Evolutionary conservation across 1,140 invertebrate species (phyloP).

Genomic region (Delia radicum): DNA sequence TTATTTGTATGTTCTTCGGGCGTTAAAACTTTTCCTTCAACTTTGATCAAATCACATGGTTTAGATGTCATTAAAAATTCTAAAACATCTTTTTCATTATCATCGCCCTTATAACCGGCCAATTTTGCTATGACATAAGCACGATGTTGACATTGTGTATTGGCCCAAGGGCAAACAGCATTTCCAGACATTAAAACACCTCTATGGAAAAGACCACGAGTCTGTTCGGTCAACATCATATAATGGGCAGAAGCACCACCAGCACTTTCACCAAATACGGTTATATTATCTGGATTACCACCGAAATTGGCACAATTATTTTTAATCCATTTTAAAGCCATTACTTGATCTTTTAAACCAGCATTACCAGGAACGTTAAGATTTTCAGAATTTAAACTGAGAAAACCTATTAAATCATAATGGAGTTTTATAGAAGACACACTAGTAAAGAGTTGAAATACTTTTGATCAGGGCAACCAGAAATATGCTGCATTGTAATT

Average conservation of each 20-base stretch:
- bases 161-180: slow-evolving; percentile 41
- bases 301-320: slow-evolving; percentile 64
- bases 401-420: slow-evolving; percentile 45
- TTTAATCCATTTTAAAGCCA: slow-evolving; percentile 65
- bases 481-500: too few species aligned
- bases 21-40: slow-evolving; percentile 38
- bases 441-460: too few species aligned
- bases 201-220: slow-evolving; percentile 57
- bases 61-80: slow-evolving; percentile 41
- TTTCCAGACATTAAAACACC: slow-evolving; percentile 56
- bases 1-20: slow-evolving; percentile 39
- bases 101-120: slow-evolving; percentile 46
- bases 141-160: slow-evolving; percentile 35
- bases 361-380: slow-evolving; percentile 62
- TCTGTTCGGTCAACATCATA: slow-evolving; percentile 61
- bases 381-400: slow-evolving; percentile 41
- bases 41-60: slow-evolving; percentile 61
- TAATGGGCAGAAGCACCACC: slow-evolving; percentile 59
- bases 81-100: slow-evolving; percentile 44
- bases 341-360: slow-evolving; percentile 67
- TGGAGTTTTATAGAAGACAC: too few species aligned
- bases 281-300: slow-evolving; percentile 58
- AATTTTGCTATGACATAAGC: slow-evolving; percentile 42
- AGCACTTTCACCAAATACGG: slow-evolving; percentile 58
- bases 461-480: too few species aligned